Conservation (phyloP, 2,113 vertebrate species). For the Pelecanoides urinatrix region DNA sequence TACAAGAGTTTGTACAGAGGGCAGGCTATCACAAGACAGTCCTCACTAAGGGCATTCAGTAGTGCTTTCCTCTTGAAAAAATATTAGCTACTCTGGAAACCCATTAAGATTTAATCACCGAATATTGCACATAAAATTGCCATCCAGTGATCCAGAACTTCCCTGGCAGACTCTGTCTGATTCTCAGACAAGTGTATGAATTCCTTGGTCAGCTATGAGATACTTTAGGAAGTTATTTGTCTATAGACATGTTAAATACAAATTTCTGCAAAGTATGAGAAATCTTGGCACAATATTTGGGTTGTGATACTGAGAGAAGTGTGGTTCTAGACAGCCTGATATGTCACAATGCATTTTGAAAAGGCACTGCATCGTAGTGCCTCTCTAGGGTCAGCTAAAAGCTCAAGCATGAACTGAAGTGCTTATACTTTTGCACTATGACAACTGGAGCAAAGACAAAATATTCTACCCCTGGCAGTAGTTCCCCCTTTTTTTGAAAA, state of each 20-base stretch:
- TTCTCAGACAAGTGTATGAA: neutral
- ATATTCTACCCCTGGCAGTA: constrained; percentile 3
- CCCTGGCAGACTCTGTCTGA: neutral
- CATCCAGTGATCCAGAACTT: neutral
- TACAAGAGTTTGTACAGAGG: neutral
- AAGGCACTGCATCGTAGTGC: neutral
- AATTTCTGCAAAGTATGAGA: neutral
- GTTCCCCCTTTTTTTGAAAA: neutral
- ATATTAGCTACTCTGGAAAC: constrained; percentile 1
- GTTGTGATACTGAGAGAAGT: neutral
- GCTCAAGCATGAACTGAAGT: neutral
- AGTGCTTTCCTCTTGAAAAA: neutral
- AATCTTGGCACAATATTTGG: neutral
- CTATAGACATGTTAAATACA: neutral
- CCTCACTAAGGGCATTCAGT: neutral
- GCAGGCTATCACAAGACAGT: neutral
- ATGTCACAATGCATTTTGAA: neutral
- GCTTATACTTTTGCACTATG: neutral
- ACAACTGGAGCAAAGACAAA: constrained; percentile 33
- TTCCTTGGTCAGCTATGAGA: neutral
- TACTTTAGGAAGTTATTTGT: neutral
- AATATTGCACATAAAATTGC: constrained; percentile 5
- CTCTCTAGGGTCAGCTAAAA: constrained; percentile 46
- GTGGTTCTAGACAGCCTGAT: neutral
- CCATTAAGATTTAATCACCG: constrained; percentile 24